phyloP scores from a whole-genome alignment of 2,113 vertebrate species.

The Pholis gunnellus region DNA sequence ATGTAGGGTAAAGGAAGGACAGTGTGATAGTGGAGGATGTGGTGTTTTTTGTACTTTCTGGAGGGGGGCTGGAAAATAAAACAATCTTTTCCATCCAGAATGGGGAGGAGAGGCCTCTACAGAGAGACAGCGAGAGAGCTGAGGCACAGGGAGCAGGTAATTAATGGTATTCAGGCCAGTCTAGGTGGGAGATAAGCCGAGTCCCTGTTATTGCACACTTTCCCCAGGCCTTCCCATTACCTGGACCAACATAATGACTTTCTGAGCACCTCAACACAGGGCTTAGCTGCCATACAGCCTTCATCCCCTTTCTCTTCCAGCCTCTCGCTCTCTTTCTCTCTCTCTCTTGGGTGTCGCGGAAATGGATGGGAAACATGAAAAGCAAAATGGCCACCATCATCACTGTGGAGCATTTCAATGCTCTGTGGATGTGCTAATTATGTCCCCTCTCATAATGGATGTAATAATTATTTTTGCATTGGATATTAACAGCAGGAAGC shows the following conservation, averaged over 20 bases:
- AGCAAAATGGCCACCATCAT: slow-evolving; percentile 57
- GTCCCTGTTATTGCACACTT: slow-evolving; percentile 59
- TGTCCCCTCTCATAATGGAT: slow-evolving; percentile 59
- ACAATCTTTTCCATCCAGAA: slow-evolving; percentile 21
- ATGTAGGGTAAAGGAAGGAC: slow-evolving; percentile 45
- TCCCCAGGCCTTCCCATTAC: slow-evolving; percentile 67
- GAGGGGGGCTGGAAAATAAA: not conserved
- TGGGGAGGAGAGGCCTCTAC: slow-evolving; percentile 1
- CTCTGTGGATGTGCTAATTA: slow-evolving; percentile 65
- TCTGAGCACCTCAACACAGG: slow-evolving; percentile 61
- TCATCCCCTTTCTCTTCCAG: not conserved
- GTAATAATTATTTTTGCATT: slow-evolving; percentile 66
- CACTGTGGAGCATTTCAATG: slow-evolving; percentile 16
- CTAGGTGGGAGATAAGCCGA: slow-evolving; percentile 71
- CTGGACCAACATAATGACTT: slow-evolving; percentile 72
- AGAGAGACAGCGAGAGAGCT: slow-evolving; percentile 19
- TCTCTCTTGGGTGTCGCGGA: slow-evolving; percentile 32
- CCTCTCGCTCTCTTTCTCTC: not conserved
- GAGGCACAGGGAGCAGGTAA: slow-evolving; percentile 60
- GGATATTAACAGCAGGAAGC: slow-evolving; percentile 29
- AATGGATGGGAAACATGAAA: slow-evolving; percentile 61
- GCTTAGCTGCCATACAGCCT: slow-evolving; percentile 23
- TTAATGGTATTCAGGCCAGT: slow-evolving; percentile 73
- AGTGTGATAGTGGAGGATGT: slow-evolving; percentile 17
- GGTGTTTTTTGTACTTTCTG: not conserved